Evolutionary conservation across 2,797 vertebrate species (phyloP).

Genomic region (Schizopygopsis pylzovi): DNA sequence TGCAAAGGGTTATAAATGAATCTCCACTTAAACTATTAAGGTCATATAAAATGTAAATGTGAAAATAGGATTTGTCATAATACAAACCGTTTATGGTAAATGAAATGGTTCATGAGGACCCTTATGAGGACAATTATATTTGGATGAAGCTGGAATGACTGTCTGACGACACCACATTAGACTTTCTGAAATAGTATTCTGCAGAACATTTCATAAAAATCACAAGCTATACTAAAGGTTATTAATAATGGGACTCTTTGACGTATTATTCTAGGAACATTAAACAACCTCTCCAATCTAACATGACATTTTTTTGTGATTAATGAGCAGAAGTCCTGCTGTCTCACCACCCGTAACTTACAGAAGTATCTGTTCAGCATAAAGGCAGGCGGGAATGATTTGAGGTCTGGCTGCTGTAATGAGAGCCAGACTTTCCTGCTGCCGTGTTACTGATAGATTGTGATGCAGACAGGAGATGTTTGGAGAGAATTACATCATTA

Average conservation of each 20-base stretch:
- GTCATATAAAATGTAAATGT: too few species aligned
- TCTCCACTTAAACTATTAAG: too few species aligned
- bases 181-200: neutral
- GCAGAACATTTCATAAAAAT: neutral
- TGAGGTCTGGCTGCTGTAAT: slow-evolving; percentile 28
- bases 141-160: slow-evolving; percentile 4
- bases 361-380: slow-evolving; percentile 5
- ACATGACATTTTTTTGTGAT: neutral
- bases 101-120: neutral
- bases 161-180: neutral
- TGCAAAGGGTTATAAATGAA: too few species aligned
- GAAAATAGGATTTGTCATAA: neutral
- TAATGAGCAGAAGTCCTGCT: slow-evolving; percentile 16
- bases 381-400: slow-evolving; percentile 12
- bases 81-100: neutral
- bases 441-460: neutral
- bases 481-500: slow-evolving; percentile 23
- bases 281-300: slow-evolving; percentile 42
- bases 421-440: slow-evolving; percentile 26
- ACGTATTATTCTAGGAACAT: slow-evolving; percentile 47
- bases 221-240: neutral
- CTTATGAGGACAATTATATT: neutral
- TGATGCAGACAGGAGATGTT: slow-evolving; percentile 33
- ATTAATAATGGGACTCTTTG: slow-evolving; percentile 35
- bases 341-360: neutral